Conservation (phyloP, 1,140 invertebrate species). For the Aphaenogaster ashmeadi region DNA sequence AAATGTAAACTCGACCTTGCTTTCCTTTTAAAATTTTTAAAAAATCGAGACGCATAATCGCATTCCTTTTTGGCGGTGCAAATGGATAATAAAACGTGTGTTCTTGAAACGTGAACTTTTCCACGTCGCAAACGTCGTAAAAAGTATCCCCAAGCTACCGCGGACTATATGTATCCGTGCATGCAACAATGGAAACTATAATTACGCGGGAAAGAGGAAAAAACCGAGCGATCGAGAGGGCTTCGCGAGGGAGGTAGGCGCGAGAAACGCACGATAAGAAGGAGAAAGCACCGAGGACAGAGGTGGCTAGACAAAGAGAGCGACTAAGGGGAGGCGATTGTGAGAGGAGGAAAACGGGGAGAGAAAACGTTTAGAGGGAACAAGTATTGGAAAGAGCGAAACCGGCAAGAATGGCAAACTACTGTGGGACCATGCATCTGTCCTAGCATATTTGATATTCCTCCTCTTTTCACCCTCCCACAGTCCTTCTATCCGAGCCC, state of each 20-base stretch:
- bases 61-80: neutral
- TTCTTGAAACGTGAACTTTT: conserved; percentile 34
- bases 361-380: conserved; percentile 62
- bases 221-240: conserved; percentile 37
- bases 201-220: conserved; percentile 77
- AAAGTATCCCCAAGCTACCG: conserved; percentile 39
- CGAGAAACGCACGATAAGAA: conserved; percentile 62
- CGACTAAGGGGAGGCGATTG: neutral
- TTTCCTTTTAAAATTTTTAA: neutral
- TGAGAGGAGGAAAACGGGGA: conserved; percentile 40
- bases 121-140: conserved; percentile 47
- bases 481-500: conserved; percentile 27
- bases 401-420: conserved; percentile 85
- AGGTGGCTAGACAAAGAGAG: neutral
- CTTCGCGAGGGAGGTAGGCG: conserved; percentile 69
- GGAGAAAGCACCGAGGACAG: conserved; percentile 17
- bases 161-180: conserved; percentile 35
- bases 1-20: neutral
- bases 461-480: conserved; percentile 55
- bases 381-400: conserved; percentile 68
- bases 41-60: neutral
- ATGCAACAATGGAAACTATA: conserved; percentile 80
- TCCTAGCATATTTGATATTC: conserved; percentile 86
- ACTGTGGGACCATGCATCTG: conserved; percentile 86
- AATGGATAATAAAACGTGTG: conserved; percentile 27